Evolutionary conservation across 1,140 invertebrate genomes (phyloP), one percentile per base, ranked within the genome.

Genomic region (Drosophila takahashii): DNA sequence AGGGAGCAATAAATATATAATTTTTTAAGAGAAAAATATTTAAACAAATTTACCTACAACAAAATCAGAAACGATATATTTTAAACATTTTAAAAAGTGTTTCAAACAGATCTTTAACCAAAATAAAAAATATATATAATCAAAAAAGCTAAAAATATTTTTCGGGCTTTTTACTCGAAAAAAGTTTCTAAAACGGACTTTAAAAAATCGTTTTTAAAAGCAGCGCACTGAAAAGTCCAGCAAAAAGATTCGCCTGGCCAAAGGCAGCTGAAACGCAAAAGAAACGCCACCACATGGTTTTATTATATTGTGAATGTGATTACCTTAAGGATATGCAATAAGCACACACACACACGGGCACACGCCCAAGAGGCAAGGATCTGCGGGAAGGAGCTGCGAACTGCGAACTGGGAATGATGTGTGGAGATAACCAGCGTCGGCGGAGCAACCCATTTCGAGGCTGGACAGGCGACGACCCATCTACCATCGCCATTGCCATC

Each of bases 231-330:
- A 1, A 0, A 18, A 4, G 34, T 50, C 44, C 15, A 8, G 2
- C 34, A 11, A 9, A 26, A 59, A 36, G 32, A 41, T 10, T 6
- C 41, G 16, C 60, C 52, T 73, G 81, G 66, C 81, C 73, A 74
- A 58, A 60, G 73, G 81, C 81, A 58, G 79, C 53, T 79, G 70
- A 62, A 84, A 77, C 76, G 76, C 77, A 84, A 76, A 83, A 71
- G 70, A 60, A 83, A 87, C 64, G 79, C 81, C 77, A 80, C 85
- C 84, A 78, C 85, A 89, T 89, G 84, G 77, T 89, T 89, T 89
- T 89, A 89, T 89, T 89, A 89, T 90, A 89, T 89, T 89, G 84
- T 84, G 84, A 89, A 89, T 89, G 84, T 89, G 84, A 89, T 89
- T 89, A 89, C 84, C 84, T 89, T 89, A 89, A 89, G 84, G 84